These are phyloP conservation scores for Zaprionus africanus DNA, from an alignment of 1,140 invertebrate species.

Conservation along the genomic window DNA sequence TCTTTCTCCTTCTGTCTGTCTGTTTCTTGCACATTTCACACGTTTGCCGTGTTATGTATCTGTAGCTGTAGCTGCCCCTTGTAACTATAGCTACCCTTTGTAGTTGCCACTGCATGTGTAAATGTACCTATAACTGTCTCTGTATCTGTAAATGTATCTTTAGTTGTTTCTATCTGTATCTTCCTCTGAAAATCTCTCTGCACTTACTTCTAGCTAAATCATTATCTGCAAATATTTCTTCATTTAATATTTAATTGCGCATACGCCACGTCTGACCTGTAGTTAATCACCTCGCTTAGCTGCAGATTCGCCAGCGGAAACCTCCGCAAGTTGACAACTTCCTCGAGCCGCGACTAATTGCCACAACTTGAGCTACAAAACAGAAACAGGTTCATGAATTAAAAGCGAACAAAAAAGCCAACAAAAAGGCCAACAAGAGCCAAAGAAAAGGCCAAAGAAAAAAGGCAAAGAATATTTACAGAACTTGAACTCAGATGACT, in stretches of 20 bases:
- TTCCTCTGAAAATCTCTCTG: constrained; percentile 9
- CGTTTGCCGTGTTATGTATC: constrained; percentile 44
- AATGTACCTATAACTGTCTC: no score
- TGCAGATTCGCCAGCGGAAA: constrained; percentile 33
- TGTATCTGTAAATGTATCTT: background rate
- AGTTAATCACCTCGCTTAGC: background rate
- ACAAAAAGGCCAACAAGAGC: background rate
- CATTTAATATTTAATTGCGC: constrained; percentile 64
- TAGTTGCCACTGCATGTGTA: no score
- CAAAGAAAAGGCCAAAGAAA: background rate
- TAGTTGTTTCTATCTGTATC: background rate
- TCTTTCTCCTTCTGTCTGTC: no score
- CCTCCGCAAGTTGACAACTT: constrained; percentile 66
- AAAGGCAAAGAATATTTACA: constrained; percentile 16
- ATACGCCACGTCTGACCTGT: constrained; percentile 15
- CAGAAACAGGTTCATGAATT: constrained; percentile 56
- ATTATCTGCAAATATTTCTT: background rate
- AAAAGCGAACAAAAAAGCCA: background rate
- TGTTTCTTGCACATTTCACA: constrained; percentile 62
- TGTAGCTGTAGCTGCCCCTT: background rate
- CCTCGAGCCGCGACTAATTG: constrained; percentile 60
- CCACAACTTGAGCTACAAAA: constrained; percentile 28
- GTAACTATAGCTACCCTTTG: background rate
- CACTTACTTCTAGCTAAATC: background rate
- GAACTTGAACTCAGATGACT: background rate